These are phyloP conservation scores for Cataglyphis hispanica DNA, from an alignment of 1,140 invertebrate genomes.

Conservation along the genomic window DNA sequence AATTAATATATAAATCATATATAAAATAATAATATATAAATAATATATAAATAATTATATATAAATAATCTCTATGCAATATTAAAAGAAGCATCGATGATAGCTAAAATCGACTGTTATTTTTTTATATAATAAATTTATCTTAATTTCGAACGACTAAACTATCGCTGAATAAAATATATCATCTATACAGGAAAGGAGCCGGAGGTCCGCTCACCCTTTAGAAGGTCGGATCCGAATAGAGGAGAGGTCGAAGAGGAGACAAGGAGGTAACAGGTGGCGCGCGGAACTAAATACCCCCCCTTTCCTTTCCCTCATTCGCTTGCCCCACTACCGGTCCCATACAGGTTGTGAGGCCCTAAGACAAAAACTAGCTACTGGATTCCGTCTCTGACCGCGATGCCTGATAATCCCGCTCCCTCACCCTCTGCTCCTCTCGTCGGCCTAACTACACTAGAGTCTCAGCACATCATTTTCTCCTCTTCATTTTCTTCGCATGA, in stretches of 20 bases:
- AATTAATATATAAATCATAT: too few species aligned
- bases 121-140: too few species aligned
- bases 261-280: constrained; percentile 83
- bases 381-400: constrained; percentile 75
- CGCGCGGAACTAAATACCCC: constrained; percentile 83
- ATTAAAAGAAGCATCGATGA: too few species aligned
- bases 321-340: constrained; percentile 29
- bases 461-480: constrained; percentile 61
- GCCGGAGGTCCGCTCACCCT: constrained; percentile 67
- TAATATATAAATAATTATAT: too few species aligned
- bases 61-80: too few species aligned
- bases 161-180: constrained; percentile 31
- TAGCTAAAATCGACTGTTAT: too few species aligned
- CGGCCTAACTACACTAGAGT: constrained; percentile 27
- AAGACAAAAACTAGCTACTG: constrained; percentile 82
- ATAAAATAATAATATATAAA: too few species aligned
- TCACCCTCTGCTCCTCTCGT: not conserved
- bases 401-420: constrained; percentile 37
- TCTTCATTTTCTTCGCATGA: constrained; percentile 50
- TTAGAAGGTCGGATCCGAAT: constrained; percentile 48
- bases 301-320: constrained; percentile 74
- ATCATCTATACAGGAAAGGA: constrained; percentile 61
- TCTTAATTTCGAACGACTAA: constrained; percentile 4
- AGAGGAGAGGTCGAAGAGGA: constrained; percentile 68
- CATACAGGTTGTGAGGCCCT: constrained; percentile 63